Conservation (phyloP, 2,797 vertebrate species). For the Remorina albescens region DNA sequence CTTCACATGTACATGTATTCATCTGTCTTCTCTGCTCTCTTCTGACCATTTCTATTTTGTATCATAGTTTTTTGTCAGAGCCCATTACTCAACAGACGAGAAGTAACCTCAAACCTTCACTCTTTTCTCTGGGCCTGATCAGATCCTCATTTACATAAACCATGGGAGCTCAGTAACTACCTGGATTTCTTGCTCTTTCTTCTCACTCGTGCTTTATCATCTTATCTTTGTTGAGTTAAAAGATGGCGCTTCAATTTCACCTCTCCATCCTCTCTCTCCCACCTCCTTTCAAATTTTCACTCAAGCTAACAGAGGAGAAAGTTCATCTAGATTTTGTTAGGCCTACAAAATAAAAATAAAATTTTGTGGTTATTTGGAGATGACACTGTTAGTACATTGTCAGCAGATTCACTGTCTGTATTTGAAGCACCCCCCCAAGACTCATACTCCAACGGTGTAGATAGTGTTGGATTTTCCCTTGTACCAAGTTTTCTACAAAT, state of each 20-base stretch:
- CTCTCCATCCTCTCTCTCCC: neutral
- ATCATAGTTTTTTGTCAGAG: neutral
- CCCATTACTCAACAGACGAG: neutral
- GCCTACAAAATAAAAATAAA: neutral
- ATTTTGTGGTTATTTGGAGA: neutral
- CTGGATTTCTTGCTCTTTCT: too few species aligned
- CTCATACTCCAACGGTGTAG: too few species aligned
- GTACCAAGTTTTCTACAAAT: too few species aligned
- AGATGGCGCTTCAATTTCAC: neutral
- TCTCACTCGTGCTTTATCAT: neutral
- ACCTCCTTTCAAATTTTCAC: neutral
- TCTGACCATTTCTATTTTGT: neutral
- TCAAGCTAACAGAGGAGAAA: neutral
- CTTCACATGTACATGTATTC: neutral
- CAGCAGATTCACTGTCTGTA: neutral
- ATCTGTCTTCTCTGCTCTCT: neutral
- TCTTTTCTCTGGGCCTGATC: conserved; percentile 16
- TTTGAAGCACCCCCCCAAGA: too few species aligned
- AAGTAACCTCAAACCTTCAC: neutral
- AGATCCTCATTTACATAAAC: conserved; percentile 32
- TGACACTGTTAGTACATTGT: neutral
- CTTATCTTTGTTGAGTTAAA: conserved; percentile 15
- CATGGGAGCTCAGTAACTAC: neutral
- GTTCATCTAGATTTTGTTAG: neutral
- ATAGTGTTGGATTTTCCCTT: too few species aligned